Base-by-base conservation (phyloP, 2,888 invertebrate genomes). In the Leucoptera coffeella region DNA sequence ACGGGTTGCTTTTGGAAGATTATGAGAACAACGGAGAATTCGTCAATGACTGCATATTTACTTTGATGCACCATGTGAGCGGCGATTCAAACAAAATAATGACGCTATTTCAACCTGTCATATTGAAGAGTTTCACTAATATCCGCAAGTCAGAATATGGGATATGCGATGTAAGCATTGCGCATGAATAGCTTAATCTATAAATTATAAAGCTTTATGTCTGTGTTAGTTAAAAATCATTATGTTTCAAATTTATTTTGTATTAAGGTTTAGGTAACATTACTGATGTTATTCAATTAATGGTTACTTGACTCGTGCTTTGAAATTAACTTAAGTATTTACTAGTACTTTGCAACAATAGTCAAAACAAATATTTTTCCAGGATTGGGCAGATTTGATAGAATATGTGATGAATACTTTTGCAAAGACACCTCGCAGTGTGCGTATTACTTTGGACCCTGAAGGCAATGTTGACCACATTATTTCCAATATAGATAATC, bases 341-440 rank as follows among this genome's bases (percentile, higher is more conserved):
- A 17, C 8, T 21, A 21, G 19, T 9, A 21, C 23, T 17, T 12
- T 15, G 20, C 4, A 30, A 26, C 9, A 11, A 3, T 10, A 11
- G 11, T 22, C 3, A 6, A n/a, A n/a, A 3, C 11, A 6, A 15
- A 25, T 14, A 14, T 31, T 2, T 30, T 47, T 61, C 50, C 32
- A 87, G 85, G 87, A 87, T 45, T 88, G 87, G 85, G 78, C 81
- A 1, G 88, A 88, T 54, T 65, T 90, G 20, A 83, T 89, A 32
- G 83, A 86, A 45, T 85, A 80, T 48, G 82, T 85, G 3, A 80
- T 89, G 35, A 82, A 85, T 40, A 82, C 80, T 39, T 88, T 87
- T 45, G 74, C 85, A 35, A 81, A 78, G 43, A 78, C 59, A 30
- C 56, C 64, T 1, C 40, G 48, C 13, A 17, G 9, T 17, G 17